A percentile compares a stretch with the other conserved stretches of the same genome.
These are phyloP conservation scores for Acrobasis consociella DNA, from an alignment of 2,888 invertebrate genomes.

Conservation along the genomic window DNA sequence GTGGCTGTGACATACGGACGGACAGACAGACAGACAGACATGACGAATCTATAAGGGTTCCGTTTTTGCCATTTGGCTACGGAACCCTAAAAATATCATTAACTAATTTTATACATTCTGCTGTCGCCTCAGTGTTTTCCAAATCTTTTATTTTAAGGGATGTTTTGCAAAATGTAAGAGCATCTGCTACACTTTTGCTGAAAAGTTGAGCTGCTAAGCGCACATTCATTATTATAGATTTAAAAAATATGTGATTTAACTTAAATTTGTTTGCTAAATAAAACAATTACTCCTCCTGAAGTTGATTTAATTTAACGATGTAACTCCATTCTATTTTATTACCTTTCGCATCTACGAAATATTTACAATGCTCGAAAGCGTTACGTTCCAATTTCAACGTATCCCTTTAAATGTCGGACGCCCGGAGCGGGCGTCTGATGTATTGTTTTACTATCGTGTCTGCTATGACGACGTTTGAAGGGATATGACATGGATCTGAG, in stretches of 20 bases:
- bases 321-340: constrained; percentile 22
- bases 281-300: constrained; percentile 28
- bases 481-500: constrained; percentile 33
- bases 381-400: constrained; percentile 33
- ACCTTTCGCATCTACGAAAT: constrained; percentile 7
- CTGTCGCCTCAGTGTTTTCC: constrained; percentile 10
- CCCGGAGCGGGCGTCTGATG: no score
- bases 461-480: no score
- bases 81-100: constrained; percentile 26
- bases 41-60: no score
- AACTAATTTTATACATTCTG: constrained; percentile 20
- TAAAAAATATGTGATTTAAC: constrained; percentile 29
- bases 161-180: constrained; percentile 24
- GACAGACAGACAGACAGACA: no score
- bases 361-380: constrained; percentile 26
- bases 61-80: no score
- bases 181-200: constrained; percentile 30
- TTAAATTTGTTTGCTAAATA: constrained; percentile 21
- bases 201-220: constrained; percentile 34
- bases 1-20: no score
- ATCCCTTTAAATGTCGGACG: no score
- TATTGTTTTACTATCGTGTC: no score
- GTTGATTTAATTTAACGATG: constrained; percentile 23
- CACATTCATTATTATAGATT: constrained; percentile 33
- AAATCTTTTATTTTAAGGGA: constrained; percentile 18